Conservation (phyloP, 2,888 invertebrate genomes). For the Drosophila barbarae region DNA sequence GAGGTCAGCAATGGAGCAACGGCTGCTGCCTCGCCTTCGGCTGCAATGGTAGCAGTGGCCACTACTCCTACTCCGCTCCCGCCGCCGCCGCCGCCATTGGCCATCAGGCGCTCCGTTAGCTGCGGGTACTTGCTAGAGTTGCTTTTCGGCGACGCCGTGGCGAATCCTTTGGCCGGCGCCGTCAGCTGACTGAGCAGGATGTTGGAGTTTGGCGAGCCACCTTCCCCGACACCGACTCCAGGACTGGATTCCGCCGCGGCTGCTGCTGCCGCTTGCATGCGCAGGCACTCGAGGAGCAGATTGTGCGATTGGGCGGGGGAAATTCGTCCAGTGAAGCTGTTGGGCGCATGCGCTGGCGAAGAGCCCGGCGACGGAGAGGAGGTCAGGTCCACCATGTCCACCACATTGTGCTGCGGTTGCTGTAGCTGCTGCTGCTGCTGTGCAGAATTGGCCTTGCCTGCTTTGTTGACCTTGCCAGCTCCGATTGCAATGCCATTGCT, state of each 20-base stretch:
- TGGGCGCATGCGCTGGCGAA: conserved; percentile 67
- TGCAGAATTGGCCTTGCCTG: conserved; percentile 6
- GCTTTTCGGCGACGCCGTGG: conserved; percentile 33
- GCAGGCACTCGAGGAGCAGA: conserved; percentile 46
- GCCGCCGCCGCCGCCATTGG: conserved; percentile 49
- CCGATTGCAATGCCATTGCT: conserved; percentile 52
- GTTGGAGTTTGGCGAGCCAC: conserved; percentile 52
- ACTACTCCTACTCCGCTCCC: not conserved
- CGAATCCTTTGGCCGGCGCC: conserved; percentile 60
- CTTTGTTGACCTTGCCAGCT: conserved; percentile 19
- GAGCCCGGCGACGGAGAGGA: conserved; percentile 78
- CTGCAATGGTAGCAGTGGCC: not conserved
- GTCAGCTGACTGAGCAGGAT: conserved; percentile 67
- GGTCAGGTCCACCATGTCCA: conserved; percentile 77
- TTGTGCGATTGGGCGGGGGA: conserved; percentile 31
- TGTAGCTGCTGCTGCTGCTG: conserved; percentile 5
- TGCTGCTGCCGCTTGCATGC: conserved; percentile 22
- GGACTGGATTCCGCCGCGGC: conserved; percentile 10
- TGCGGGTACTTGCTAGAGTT: conserved; percentile 71
- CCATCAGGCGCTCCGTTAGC: conserved; percentile 72
- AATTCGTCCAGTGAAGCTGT: conserved; percentile 20
- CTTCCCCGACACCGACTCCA: not conserved
- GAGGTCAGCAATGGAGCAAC: conserved; percentile 16
- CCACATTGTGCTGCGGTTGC: conserved; percentile 54
- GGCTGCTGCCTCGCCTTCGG: not conserved